Conservation (phyloP, 2,113 vertebrate genomes). For the Actenoides lindsayi region DNA sequence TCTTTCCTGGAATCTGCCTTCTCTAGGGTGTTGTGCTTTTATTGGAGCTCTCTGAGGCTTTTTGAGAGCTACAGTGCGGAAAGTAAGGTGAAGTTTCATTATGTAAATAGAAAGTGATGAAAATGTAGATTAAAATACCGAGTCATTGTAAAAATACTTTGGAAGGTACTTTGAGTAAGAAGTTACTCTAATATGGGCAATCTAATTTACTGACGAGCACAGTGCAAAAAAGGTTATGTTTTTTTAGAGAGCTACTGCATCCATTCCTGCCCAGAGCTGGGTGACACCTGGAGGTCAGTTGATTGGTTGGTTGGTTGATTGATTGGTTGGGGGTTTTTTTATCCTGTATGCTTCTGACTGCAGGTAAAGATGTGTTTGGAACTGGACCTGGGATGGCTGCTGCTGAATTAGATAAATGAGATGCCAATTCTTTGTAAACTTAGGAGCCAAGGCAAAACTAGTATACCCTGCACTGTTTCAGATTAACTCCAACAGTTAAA, state of each 20-base stretch:
- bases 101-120: background rate
- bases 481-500: background rate
- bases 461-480: background rate
- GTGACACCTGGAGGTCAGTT: background rate
- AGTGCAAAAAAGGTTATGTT: background rate
- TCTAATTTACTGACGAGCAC: background rate
- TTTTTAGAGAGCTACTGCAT: background rate
- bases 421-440: background rate
- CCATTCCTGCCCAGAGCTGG: background rate
- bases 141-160: background rate
- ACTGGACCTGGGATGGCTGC: background rate
- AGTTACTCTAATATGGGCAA: background rate
- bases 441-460: background rate
- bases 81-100: background rate
- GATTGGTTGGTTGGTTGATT: too few species aligned
- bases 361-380: background rate
- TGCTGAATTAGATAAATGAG: background rate
- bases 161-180: background rate
- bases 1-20: background rate
- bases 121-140: background rate
- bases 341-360: background rate
- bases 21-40: background rate
- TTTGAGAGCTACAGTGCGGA: background rate
- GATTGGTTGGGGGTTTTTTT: background rate
- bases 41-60: background rate